Base-by-base conservation (phyloP, 2,113 vertebrate genomes). In the Macquaria ambigua region DNA sequence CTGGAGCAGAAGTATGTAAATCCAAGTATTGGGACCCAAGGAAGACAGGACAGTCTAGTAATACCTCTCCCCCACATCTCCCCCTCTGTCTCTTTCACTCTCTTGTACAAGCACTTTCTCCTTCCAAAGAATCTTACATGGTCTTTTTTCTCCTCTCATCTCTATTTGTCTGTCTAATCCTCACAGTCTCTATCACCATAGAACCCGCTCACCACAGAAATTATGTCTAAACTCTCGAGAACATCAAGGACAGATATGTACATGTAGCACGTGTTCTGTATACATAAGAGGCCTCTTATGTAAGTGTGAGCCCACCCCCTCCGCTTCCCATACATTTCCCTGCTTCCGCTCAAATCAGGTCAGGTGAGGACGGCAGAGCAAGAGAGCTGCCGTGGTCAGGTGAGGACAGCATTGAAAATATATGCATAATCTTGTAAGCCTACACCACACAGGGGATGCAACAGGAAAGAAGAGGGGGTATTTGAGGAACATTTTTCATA, bases 281-380 rank as follows among this genome's bases (percentile, higher is more conserved):
- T 90, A 91, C 89, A 81, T 91, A 82, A 78, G 88, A 91, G 62
- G 77, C 72, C 76, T 80, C 77, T 96, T 95, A 95, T 70, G 79
- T 93, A 96, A 96, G 92, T 21, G 63, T 61, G 71, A 62, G 77
- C 77, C 69, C 72, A 31, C 83, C 75, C 81, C 70, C 80, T 21
- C 75, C 84, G 41, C 69, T 48, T 69, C 70, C 82, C 82, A 82
- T 89, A 81, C 90, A n/a, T 93, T 86, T 89, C 85, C 90, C 90
- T 67, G 73, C 81, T 82, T 90, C 73, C 85, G 79, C 89, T 93
- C 43, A 48, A 77, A 77, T 83, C 71, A 82, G 95, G 94, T 96
- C 93, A 96, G 91, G 79, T 90, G 90, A 95, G 94, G 94, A 94
- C 89, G 80, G 64, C 72, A 12, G 62, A 77, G 64, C 9, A n/a